Evolutionary conservation across 2,113 vertebrate species (phyloP).

Genomic region (Hassar affinis): DNA sequence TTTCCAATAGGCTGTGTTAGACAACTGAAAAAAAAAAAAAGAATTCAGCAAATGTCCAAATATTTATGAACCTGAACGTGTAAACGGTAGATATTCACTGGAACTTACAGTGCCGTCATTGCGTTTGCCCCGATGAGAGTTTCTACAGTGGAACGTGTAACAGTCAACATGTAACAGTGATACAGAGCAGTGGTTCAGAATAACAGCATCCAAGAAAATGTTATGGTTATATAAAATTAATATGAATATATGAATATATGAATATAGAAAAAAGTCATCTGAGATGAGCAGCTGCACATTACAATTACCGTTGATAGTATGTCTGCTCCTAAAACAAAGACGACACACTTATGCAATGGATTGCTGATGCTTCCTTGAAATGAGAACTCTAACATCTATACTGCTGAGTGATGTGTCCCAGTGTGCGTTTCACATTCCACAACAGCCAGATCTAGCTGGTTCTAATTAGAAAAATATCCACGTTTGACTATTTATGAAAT

Average conservation of each 20-base stretch:
- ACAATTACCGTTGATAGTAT: slow-evolving; percentile 11
- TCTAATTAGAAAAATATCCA: background rate
- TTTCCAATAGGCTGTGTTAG: background rate
- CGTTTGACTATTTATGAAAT: background rate
- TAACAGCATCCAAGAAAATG: slow-evolving; percentile 2
- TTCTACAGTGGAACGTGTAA: slow-evolving; percentile 25
- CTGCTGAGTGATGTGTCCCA: background rate
- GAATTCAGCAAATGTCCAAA: background rate
- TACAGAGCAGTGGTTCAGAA: slow-evolving; percentile 11
- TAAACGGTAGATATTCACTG: background rate
- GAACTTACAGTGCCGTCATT: slow-evolving; percentile 72
- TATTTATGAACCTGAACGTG: background rate
- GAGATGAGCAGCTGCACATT: slow-evolving; percentile 39
- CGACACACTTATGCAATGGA: background rate
- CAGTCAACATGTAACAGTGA: background rate
- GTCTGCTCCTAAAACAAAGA: background rate
- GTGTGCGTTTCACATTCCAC: background rate
- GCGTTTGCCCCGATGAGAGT: slow-evolving; percentile 17
- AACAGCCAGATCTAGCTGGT: background rate
- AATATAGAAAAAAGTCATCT: background rate
- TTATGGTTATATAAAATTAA: no score
- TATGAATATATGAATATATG: no score
- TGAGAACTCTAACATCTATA: background rate
- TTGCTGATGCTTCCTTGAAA: background rate
- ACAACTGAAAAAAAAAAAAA: background rate